Evolutionary conservation across 2,113 vertebrate genomes (phyloP).

Genomic region (Peucedramus taeniatus): DNA sequence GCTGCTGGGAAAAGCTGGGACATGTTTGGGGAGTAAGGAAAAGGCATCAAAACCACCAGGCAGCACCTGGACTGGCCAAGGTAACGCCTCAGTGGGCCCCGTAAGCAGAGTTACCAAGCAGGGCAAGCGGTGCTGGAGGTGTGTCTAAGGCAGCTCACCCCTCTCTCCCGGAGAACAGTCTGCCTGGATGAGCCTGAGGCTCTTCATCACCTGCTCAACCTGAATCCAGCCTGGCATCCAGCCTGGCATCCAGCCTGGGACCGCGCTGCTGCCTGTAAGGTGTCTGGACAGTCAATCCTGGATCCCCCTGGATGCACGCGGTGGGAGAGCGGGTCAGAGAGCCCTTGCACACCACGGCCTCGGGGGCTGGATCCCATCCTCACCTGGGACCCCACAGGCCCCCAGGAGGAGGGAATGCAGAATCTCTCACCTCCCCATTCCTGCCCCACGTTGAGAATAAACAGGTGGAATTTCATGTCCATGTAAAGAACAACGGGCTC

Average conservation of each 20-base stretch:
- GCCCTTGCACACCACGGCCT: rapidly evolving
- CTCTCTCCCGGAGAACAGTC: neutral
- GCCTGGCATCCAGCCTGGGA: neutral
- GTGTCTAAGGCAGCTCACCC: neutral
- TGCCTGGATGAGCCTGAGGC: neutral
- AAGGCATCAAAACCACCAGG: neutral
- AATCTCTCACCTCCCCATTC: neutral
- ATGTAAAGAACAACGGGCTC: neutral
- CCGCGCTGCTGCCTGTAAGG: neutral
- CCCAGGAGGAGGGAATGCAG: neutral
- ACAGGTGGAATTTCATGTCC: neutral
- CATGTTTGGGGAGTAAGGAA: neutral
- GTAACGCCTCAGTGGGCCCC: neutral
- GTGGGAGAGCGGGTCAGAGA: neutral
- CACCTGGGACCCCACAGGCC: neutral
- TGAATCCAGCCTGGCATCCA: neutral
- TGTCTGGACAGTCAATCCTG: rapidly evolving
- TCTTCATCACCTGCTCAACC: neutral
- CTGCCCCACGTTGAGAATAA: neutral
- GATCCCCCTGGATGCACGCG: neutral
- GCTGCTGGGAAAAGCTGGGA: neutral
- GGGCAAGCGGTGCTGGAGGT: neutral
- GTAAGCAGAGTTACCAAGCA: neutral
- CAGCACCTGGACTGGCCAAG: neutral
- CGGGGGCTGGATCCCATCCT: neutral